These are phyloP conservation scores for Poliocrania exsul DNA, from an alignment of 2,797 vertebrate species.

Conservation along the genomic window DNA sequence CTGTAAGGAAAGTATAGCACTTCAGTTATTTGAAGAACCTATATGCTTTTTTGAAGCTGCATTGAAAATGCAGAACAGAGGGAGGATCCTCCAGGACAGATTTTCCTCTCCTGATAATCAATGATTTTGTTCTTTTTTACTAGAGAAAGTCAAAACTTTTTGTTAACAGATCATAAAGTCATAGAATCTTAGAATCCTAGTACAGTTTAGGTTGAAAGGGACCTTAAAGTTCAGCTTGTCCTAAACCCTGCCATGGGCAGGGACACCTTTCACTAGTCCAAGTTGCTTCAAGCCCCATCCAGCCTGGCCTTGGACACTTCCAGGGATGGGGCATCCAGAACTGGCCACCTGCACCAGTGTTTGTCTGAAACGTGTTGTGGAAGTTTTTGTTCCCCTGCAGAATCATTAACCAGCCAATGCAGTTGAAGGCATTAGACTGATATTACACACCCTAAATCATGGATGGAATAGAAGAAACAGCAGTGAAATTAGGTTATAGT, in stretches of 20 bases:
- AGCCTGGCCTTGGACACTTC: not conserved
- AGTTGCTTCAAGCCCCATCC: not conserved
- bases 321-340: not conserved
- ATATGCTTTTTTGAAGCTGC: not conserved
- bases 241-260: not conserved
- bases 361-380: not conserved
- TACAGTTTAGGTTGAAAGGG: not conserved
- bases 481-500: not conserved
- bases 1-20: conserved; percentile 58
- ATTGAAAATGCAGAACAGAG: conserved; percentile 10
- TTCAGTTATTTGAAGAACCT: conserved; percentile 59
- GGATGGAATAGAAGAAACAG: not conserved
- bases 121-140: not conserved
- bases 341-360: not conserved
- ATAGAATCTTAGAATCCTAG: not conserved
- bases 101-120: not conserved
- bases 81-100: not conserved
- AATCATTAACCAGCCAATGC: not conserved
- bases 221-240: accelerated
- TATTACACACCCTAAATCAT: not conserved
- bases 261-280: not conserved
- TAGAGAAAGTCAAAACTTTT: not conserved
- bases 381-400: not conserved
- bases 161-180: not conserved
- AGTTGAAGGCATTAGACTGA: not conserved